Conservation (phyloP, 2,888 invertebrate species). For the Acrocera orbiculus region DNA sequence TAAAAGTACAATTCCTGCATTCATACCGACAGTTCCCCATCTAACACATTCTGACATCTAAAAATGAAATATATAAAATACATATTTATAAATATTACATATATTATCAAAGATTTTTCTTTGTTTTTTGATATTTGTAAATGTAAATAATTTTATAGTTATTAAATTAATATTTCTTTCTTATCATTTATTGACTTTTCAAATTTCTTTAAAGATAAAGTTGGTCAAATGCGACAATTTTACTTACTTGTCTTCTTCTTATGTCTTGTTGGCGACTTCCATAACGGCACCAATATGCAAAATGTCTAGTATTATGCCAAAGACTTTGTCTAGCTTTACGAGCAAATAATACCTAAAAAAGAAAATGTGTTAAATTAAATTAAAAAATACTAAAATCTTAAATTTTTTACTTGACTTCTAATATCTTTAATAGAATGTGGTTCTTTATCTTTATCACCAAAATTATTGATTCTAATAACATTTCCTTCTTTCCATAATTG, state of each 20-base stretch:
- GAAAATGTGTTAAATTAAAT: neutral
- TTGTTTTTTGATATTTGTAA: too few relatives aligned
- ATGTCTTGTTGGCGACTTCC: slow-evolving; percentile 48
- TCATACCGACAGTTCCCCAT: slow-evolving; percentile 54
- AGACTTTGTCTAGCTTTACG: slow-evolving; percentile 29
- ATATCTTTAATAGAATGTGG: slow-evolving; percentile 50
- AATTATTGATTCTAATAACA: slow-evolving; percentile 53
- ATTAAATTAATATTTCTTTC: neutral
- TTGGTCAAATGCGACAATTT: neutral
- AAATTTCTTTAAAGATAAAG: neutral
- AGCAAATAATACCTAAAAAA: slow-evolving; percentile 25
- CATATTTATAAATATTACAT: neutral
- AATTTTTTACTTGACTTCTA: slow-evolving; percentile 40
- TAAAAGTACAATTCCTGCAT: slow-evolving; percentile 46
- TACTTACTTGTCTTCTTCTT: slow-evolving; percentile 48
- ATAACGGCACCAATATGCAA: slow-evolving; percentile 54
- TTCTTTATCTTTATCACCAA: slow-evolving; percentile 49
- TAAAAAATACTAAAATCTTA: neutral
- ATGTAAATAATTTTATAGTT: too few relatives aligned
- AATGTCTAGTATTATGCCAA: slow-evolving; percentile 39
- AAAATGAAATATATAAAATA: slow-evolving; percentile 24
- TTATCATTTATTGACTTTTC: neutral
- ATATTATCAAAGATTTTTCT: too few relatives aligned
- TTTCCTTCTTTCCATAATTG: slow-evolving; percentile 53
- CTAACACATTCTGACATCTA: slow-evolving; percentile 53